Conservation (phyloP, 2,888 invertebrate genomes). For the Podabrus alpinus region DNA sequence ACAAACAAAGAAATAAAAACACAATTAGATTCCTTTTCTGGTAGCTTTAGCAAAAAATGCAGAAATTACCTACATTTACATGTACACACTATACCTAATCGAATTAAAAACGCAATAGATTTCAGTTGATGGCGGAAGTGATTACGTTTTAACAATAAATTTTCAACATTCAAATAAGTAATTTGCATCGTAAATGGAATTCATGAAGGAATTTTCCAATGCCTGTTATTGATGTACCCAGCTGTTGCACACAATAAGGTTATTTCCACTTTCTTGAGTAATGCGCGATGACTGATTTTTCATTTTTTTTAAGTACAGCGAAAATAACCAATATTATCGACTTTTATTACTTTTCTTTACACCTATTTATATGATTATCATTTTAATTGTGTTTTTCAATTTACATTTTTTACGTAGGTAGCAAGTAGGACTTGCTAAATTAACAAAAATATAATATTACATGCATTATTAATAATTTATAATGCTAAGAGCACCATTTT, state of each 20-base stretch:
- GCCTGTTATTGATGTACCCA: conserved; percentile 20
- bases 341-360: neutral
- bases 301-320: conserved; percentile 6
- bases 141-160: conserved; percentile 11
- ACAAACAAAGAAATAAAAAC: neutral
- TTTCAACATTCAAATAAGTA: conserved; percentile 9
- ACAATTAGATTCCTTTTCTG: neutral
- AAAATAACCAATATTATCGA: neutral
- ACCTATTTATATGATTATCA: neutral
- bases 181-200: conserved; percentile 18
- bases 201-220: conserved; percentile 15
- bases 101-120: conserved; percentile 6
- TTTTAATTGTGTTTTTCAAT: neutral
- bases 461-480: too few species aligned
- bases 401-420: neutral
- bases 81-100: neutral
- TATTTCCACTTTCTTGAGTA: conserved; percentile 22
- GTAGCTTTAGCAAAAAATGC: neutral
- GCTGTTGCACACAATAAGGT: conserved; percentile 21
- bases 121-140: conserved; percentile 6
- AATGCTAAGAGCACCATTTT: too few species aligned
- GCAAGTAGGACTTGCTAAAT: too few species aligned
- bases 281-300: conserved; percentile 14
- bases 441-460: too few species aligned
- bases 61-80: neutral